Conservation (phyloP, 2,888 invertebrate genomes). For the Liposcelis brunnea region DNA sequence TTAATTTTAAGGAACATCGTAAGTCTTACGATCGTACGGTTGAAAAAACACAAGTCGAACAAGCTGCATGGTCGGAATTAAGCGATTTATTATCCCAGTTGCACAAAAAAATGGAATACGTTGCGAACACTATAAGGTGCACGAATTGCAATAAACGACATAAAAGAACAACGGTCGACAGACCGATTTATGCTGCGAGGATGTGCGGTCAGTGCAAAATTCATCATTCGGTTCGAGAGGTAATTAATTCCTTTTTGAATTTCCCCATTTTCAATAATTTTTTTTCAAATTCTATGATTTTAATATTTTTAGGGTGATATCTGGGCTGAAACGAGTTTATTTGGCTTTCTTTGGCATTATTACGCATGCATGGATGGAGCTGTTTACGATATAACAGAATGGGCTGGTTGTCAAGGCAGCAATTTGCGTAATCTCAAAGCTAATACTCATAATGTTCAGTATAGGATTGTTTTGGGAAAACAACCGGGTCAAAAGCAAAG, state of each 20-base stretch:
- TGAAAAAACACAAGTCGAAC: constrained; percentile 58
- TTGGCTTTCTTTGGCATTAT: constrained; percentile 86
- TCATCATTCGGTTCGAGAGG: constrained; percentile 76
- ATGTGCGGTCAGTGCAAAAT: constrained; percentile 82
- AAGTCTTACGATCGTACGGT: constrained; percentile 56
- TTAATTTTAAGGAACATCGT: constrained; percentile 42
- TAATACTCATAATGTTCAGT: constrained; percentile 82
- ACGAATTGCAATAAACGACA: constrained; percentile 86
- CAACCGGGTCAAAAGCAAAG: constrained; percentile 26
- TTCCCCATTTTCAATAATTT: constrained; percentile 7
- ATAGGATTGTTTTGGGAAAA: constrained; percentile 63
- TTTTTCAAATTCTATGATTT: constrained; percentile 2
- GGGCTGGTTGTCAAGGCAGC: constrained; percentile 85
- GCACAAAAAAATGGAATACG: constrained; percentile 87
- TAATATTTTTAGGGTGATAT: constrained; percentile 58
- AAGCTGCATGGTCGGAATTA: constrained; percentile 77
- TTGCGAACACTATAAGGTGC: constrained; percentile 85
- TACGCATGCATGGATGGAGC: constrained; percentile 93
- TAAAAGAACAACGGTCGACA: constrained; percentile 65
- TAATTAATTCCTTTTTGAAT: constrained; percentile 23
- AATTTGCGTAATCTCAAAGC: constrained; percentile 67
- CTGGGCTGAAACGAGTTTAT: constrained; percentile 82
- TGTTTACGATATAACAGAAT: constrained; percentile 90
- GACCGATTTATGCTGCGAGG: constrained; percentile 81
- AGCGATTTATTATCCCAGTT: constrained; percentile 73